Base-by-base conservation (phyloP, 2,888 invertebrate species). In the Alitta virens region DNA sequence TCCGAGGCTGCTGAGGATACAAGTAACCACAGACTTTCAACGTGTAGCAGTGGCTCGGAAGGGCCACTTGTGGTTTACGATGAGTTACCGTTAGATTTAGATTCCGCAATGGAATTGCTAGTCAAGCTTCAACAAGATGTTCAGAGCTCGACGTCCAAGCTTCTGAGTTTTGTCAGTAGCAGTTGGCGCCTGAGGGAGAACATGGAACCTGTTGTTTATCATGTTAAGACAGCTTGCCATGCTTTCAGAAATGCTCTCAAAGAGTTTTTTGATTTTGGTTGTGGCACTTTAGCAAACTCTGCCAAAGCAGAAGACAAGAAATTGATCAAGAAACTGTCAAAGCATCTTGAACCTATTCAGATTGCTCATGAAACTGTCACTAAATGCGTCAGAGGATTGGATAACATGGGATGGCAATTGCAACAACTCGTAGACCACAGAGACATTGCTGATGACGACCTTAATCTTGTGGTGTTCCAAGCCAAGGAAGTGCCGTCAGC, bases 391-490 rank as follows among this genome's bases (percentile, higher is more conserved):
- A 70, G 67, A 54, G 72, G 72, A 61, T 68, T 78, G 21, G 76
- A 78, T 26, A 73, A 74, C 27, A 69, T 66, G 7, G 71, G 74
- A 38, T 79, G 79, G 79, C 71, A 73, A 27, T 65, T 76, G 3
- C 65, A 69, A n/a, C 42, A 46, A 12, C 51, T 65, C n/a, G 51
- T 58, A 5, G 65, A n/a, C 18, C 2, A 42, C 5, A 62, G 87
- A 87, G 78, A 79, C 50, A 43, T 63, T 50, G 70, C 80, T 14
- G 66, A 74, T 65, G 71, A 81, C 81, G 90, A 91, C 42, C 84
- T 96, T 46, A 94, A 94, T 82, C 92, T 92, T 80, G 85, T 97
- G 64, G 89, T 94, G 67, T 90, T 91, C 12, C 91, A 92, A 76
- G 90, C 94, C 18, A 87, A 91, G 76, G 91, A 91, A 9, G 86